Conservation (phyloP, 2,888 invertebrate species). For the Eupithecia insigniata region DNA sequence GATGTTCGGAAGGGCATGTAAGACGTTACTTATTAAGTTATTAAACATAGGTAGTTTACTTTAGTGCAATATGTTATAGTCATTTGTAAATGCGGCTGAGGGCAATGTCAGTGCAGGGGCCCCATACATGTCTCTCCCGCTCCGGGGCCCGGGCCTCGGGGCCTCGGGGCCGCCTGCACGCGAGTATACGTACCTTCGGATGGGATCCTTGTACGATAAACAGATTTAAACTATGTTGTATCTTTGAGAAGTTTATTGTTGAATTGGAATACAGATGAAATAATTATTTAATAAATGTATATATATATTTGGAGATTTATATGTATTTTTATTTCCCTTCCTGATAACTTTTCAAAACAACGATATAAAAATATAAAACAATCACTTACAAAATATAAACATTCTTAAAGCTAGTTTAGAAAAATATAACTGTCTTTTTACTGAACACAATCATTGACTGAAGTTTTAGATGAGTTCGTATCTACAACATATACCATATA, state of each 20-base stretch:
- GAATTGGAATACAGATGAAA: constrained; percentile 84
- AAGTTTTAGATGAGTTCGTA: neutral
- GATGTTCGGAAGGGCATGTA: neutral
- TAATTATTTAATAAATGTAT: constrained; percentile 84
- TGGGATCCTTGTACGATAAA: constrained; percentile 75
- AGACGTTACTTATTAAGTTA: neutral
- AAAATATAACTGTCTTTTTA: neutral
- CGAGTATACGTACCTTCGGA: constrained; percentile 58
- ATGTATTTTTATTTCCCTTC: constrained; percentile 55
- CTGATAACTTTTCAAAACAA: neutral
- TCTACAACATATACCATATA: too few species aligned
- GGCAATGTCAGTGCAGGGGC: constrained; percentile 9
- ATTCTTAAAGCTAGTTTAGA: neutral
- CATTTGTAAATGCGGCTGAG: constrained; percentile 44
- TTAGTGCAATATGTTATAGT: constrained; percentile 44
- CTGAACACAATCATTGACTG: neutral
- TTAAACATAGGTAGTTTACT: constrained; percentile 2
- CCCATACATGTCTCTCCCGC: neutral
- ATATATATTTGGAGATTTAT: constrained; percentile 83
- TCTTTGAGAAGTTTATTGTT: constrained; percentile 85
- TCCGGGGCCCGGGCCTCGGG: neutral
- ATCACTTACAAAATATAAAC: constrained; percentile 4
- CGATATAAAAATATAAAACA: constrained; percentile 11
- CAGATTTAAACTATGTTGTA: constrained; percentile 82
- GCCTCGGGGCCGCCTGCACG: constrained; percentile 44